These are phyloP conservation scores for Teleopsis dalmanni DNA, from an alignment of 1,140 invertebrate genomes.

Conservation along the genomic window DNA sequence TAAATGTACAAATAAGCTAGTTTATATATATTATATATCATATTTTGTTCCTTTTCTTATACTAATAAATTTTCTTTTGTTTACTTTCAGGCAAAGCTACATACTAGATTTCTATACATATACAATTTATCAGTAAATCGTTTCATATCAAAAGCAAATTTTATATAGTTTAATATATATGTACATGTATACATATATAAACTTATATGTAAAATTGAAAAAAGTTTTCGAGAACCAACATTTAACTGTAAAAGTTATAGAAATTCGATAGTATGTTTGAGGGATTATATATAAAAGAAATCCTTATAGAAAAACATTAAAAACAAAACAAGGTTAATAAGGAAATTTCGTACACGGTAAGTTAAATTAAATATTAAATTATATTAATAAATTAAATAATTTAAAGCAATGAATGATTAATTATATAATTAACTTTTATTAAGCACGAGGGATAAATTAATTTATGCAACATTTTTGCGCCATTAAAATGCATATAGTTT, in stretches of 20 bases:
- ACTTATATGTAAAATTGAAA: no score
- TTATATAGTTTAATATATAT: no score
- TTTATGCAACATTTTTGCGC: background rate
- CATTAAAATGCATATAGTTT: background rate
- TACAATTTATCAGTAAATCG: slow-evolving; percentile 8
- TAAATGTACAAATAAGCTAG: background rate
- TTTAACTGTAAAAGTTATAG: slow-evolving; percentile 13
- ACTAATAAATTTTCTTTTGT: slow-evolving; percentile 6
- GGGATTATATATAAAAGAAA: background rate
- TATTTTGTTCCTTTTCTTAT: background rate
- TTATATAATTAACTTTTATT: background rate
- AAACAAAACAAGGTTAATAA: slow-evolving; percentile 2
- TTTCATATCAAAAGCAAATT: slow-evolving; percentile 1
- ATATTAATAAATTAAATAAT: background rate
- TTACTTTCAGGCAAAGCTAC: slow-evolving; percentile 26
- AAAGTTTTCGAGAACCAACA: background rate
- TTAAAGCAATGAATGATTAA: background rate
- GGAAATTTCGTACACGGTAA: slow-evolving; percentile 12
- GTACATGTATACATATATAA: no score
- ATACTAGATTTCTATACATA: slow-evolving; percentile 18
- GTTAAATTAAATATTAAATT: slow-evolving; percentile 1
- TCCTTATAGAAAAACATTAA: background rate
- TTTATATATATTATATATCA: background rate
- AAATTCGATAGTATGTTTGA: slow-evolving; percentile 14
- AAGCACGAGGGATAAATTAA: background rate